phyloP scores from a whole-genome alignment of 2,113 vertebrate species.

The Strix uralensis region DNA sequence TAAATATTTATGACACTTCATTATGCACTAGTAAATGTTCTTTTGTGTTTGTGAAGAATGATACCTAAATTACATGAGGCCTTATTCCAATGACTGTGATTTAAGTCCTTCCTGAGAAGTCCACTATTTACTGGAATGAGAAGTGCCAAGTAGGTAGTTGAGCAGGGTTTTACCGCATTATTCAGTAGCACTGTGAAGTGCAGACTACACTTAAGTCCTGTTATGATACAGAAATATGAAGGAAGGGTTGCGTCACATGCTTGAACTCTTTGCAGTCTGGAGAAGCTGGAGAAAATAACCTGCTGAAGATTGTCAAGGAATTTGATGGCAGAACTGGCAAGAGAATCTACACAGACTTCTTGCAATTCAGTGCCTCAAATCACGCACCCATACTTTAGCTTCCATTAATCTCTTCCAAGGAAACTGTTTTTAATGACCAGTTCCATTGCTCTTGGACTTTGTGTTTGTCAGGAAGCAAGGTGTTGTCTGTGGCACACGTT shows the following conservation, averaged over 20 bases:
- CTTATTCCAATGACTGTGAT: not conserved
- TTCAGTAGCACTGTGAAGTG: not conserved
- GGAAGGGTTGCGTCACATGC: not conserved
- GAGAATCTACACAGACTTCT: not conserved
- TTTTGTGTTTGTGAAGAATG: not conserved
- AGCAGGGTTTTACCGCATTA: not conserved
- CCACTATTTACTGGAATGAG: not conserved
- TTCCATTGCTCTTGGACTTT: not conserved
- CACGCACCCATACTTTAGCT: not conserved
- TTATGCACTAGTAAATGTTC: not conserved
- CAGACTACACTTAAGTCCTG: not conserved
- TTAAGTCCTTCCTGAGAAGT: not conserved
- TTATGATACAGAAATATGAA: not conserved
- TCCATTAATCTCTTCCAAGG: not conserved
- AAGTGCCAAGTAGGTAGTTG: not conserved
- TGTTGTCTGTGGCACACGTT: not conserved
- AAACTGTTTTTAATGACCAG: not conserved
- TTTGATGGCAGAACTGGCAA: not conserved
- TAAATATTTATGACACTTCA: not conserved
- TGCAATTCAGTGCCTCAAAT: not conserved
- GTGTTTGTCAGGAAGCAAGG: not conserved
- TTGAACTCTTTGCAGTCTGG: not conserved
- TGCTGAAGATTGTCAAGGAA: not conserved
- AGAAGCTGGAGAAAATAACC: not conserved
- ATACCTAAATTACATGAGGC: not conserved